Conservation (phyloP, 2,888 invertebrate species). For the Candidula unifasciata region DNA sequence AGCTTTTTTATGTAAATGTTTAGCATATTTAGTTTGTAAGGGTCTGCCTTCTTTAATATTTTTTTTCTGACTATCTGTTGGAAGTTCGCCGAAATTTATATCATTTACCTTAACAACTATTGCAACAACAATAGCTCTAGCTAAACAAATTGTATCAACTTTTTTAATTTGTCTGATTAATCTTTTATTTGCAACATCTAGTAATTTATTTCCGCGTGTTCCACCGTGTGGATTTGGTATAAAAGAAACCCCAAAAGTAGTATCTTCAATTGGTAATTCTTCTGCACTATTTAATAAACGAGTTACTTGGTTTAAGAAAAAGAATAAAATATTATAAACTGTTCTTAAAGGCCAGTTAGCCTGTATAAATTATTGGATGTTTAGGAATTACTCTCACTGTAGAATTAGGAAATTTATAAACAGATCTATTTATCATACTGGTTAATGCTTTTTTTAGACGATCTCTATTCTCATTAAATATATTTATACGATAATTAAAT, state of each 20-base stretch:
- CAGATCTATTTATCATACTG: too few species aligned
- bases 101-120: background rate
- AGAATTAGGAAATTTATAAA: background rate
- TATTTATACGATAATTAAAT: too few species aligned
- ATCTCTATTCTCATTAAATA: too few species aligned
- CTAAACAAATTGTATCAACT: slow-evolving; percentile 11
- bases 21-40: background rate
- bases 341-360: background rate
- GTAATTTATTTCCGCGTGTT: slow-evolving; percentile 9
- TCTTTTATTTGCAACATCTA: background rate
- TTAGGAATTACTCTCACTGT: background rate
- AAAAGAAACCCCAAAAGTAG: background rate
- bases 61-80: slow-evolving; percentile 9
- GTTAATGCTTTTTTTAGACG: too few species aligned
- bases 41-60: background rate
- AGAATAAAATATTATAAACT: background rate
- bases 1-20: background rate
- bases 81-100: background rate
- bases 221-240: background rate
- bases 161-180: slow-evolving; percentile 2
- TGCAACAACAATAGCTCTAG: background rate
- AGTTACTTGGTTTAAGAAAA: background rate
- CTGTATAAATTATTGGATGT: slow-evolving; percentile 2
- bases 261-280: background rate
- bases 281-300: slow-evolving; percentile 9